Percentiles rank a stretch among this genome's conserved stretches.
Conservation (phyloP, 2,888 invertebrate genomes). For the Thera obeliscata region DNA sequence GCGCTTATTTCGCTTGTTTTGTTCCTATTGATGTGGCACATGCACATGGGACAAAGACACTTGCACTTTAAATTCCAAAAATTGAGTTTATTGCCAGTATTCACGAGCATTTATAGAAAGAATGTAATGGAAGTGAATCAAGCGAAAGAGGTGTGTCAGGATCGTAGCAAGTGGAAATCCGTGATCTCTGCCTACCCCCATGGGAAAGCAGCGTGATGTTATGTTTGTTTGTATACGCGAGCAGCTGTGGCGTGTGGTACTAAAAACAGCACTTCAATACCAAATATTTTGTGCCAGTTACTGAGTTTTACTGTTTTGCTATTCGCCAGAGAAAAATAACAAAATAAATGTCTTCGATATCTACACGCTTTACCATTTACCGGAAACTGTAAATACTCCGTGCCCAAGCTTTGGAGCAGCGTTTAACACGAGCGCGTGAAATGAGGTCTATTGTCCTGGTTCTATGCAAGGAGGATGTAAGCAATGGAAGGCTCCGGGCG, state of each 20-base stretch:
- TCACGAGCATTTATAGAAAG: no score
- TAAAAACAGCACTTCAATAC: neutral
- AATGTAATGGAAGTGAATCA: no score
- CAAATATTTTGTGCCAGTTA: no score
- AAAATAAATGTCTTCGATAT: neutral
- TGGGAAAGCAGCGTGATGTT: no score
- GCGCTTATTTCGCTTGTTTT: constrained; percentile 8
- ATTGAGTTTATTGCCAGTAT: no score
- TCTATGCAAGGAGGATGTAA: constrained; percentile 47
- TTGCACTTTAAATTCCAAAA: no score
- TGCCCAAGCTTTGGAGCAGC: constrained; percentile 30
- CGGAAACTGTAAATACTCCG: constrained; percentile 10
- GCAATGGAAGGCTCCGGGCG: constrained; percentile 45
- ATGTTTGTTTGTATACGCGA: no score
- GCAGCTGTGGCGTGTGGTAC: constrained; percentile 8
- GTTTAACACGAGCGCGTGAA: constrained; percentile 61
- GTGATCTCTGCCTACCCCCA: no score
- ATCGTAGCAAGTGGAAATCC: no score
- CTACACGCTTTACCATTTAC: constrained; percentile 11
- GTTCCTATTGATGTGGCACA: constrained; percentile 6
- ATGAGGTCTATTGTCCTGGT: constrained; percentile 55
- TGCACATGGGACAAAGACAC: neutral
- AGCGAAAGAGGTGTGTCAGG: no score
- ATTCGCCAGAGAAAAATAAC: neutral
- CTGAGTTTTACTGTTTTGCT: no score